Conservation (phyloP, 2,888 invertebrate species). For the Acleris sparsana region DNA sequence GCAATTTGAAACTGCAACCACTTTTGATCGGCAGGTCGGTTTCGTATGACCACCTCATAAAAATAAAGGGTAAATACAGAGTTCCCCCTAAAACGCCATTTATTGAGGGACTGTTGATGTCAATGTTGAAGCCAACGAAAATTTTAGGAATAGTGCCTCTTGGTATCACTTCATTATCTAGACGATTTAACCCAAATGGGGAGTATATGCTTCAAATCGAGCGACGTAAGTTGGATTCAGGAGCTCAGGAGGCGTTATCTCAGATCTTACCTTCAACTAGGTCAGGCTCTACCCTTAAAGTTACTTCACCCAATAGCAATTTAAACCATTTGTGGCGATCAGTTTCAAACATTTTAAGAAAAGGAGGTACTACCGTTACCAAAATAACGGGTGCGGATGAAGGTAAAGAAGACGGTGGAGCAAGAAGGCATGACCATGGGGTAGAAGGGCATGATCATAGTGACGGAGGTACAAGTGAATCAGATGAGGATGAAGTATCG, state of each 20-base stretch:
- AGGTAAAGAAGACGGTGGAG: background rate
- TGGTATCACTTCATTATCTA: slow-evolving; percentile 46
- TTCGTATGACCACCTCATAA: slow-evolving; percentile 42
- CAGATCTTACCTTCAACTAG: too few species aligned
- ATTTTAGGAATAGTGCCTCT: slow-evolving; percentile 62
- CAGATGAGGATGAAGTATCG: slow-evolving; percentile 30
- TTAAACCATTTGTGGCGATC: background rate
- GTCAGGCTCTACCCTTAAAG: background rate
- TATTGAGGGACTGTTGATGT: slow-evolving; percentile 56
- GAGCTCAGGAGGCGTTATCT: background rate
- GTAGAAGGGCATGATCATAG: too few species aligned
- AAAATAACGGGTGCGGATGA: background rate
- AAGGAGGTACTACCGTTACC: background rate
- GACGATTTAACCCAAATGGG: slow-evolving; percentile 7
- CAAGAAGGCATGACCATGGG: background rate
- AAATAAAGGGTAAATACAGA: slow-evolving; percentile 31
- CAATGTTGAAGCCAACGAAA: slow-evolving; percentile 51
- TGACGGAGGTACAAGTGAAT: too few species aligned
- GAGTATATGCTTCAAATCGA: slow-evolving; percentile 10
- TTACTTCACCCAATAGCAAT: background rate
- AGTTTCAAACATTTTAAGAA: background rate
- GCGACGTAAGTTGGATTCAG: background rate
- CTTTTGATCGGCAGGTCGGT: slow-evolving; percentile 57
- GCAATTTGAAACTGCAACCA: slow-evolving; percentile 56
- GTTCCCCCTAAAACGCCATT: slow-evolving; percentile 46